Evolutionary conservation across 2,113 vertebrate genomes (phyloP), one percentile per base, ranked within the genome.

Genomic region (Tichodroma muraria): DNA sequence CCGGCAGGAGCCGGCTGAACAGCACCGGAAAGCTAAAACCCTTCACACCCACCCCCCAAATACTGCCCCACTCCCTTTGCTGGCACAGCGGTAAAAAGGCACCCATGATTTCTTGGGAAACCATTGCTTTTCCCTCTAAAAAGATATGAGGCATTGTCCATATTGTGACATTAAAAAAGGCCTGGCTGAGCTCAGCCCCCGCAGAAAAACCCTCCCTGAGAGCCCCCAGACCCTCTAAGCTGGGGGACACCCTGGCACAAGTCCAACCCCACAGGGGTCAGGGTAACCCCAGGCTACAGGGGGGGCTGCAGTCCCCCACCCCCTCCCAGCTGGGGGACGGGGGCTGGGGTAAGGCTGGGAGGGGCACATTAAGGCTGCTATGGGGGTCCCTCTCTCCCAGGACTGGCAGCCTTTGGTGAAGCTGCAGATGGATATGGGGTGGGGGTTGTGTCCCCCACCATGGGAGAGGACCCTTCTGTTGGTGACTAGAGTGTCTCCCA

Each of bases 61-160:
- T 30, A 22, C 68, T 83, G 88, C 38, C 52, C 80, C 27, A 1
- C 47, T 31, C 63, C 42, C 72, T 27, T 33, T 0, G 18, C 88
- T 82, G 95, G 82, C 93, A 96, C 86, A 79, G 86, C 4, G 5
- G 57, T 92, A 88, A 95, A 92, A 96, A 95, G 93, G 93, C 89
- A 90, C 71, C 91, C 87, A 70, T 64, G 66, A 90, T 71, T 92
- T 85, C 59, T 75, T 59, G 49, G 83, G 89, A 92, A 94, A 95
- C 87, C 42, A 6, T 90, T 94, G 59, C 44, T 95, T 92, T 88
- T 72, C n/a, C 63, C 53, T 71, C 77, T 85, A 88, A 96, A 93
- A 95, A 88, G 8, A 28, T 59, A 71, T 0, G 81, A 87, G 37
- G n/a, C 89, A 80, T 85, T 83, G 92, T 94, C 84, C 68, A 33